phyloP scores from a whole-genome alignment of 2,113 vertebrate genomes.

The Gnathonemus echidnorhynchus region DNA sequence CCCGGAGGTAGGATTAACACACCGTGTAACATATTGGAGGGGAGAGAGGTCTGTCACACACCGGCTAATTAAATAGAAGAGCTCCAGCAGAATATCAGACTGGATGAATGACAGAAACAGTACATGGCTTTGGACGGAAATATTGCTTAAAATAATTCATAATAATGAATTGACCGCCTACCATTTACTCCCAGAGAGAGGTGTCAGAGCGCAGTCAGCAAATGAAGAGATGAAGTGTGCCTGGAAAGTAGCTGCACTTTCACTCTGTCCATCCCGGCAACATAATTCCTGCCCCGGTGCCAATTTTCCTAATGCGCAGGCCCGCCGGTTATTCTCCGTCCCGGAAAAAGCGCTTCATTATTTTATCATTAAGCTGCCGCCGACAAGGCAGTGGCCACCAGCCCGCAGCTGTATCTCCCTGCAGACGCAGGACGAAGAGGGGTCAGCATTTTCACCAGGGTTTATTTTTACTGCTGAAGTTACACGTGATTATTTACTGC shows the following conservation, averaged over 20 bases:
- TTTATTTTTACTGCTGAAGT: constrained; percentile 28
- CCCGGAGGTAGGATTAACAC: background rate
- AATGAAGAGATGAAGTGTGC: background rate
- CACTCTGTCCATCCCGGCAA: background rate
- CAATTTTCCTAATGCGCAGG: background rate
- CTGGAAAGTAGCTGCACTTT: background rate
- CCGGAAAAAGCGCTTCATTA: background rate
- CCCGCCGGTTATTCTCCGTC: background rate
- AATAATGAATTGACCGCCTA: background rate
- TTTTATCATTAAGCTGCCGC: constrained; percentile 4
- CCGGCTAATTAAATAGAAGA: background rate
- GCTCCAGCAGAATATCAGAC: background rate
- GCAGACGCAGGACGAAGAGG: background rate
- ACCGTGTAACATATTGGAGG: background rate
- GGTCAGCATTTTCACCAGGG: constrained; percentile 35
- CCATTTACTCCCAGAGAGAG: background rate
- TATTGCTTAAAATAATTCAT: background rate
- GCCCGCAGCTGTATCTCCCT: constrained; percentile 32
- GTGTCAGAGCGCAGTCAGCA: background rate
- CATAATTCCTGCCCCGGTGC: background rate
- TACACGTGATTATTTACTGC: background rate
- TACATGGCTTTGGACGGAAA: background rate
- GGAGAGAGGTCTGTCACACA: background rate
- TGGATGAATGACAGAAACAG: background rate
- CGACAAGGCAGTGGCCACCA: background rate